Conservation (phyloP, 2,113 vertebrate species). For the Nothocercus nigrocapillus region DNA sequence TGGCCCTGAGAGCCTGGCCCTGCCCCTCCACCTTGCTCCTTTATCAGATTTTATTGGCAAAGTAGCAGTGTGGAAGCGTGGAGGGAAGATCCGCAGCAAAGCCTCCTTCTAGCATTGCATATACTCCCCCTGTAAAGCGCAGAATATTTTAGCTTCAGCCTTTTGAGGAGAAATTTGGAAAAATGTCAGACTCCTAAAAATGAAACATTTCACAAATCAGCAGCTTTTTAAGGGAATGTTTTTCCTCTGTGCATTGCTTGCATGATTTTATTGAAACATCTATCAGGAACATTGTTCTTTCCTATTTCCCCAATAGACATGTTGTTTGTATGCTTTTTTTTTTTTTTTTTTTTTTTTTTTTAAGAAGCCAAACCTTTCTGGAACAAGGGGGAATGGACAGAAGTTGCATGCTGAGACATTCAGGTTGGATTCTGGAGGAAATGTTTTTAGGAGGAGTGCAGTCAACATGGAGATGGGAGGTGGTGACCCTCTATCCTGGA, state of each 20-base stretch:
- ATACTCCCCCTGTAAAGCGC: not conserved
- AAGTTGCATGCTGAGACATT: not conserved
- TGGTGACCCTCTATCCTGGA: too few species aligned
- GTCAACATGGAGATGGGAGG: not conserved
- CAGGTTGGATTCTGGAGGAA: not conserved
- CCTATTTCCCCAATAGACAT: not conserved
- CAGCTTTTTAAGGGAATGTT: not conserved
- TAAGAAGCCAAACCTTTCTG: not conserved
- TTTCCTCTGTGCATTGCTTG: not conserved
- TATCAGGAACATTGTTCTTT: not conserved
- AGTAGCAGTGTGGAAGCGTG: rapidly evolving
- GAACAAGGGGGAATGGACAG: not conserved
- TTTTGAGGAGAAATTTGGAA: not conserved
- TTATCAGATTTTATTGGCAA: not conserved
- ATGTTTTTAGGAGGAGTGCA: not conserved
- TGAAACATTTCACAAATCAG: not conserved
- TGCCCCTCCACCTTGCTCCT: not conserved
- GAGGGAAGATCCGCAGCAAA: not conserved
- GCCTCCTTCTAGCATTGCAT: rapidly evolving
- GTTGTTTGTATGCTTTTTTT: not conserved
- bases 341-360: not conserved
- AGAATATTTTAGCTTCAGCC: not conserved
- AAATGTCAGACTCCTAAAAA: not conserved
- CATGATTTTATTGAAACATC: not conserved
- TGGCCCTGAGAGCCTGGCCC: not conserved